Evolutionary conservation across 2,113 vertebrate genomes (phyloP).

Genomic region (Callorhinus ursinus): DNA sequence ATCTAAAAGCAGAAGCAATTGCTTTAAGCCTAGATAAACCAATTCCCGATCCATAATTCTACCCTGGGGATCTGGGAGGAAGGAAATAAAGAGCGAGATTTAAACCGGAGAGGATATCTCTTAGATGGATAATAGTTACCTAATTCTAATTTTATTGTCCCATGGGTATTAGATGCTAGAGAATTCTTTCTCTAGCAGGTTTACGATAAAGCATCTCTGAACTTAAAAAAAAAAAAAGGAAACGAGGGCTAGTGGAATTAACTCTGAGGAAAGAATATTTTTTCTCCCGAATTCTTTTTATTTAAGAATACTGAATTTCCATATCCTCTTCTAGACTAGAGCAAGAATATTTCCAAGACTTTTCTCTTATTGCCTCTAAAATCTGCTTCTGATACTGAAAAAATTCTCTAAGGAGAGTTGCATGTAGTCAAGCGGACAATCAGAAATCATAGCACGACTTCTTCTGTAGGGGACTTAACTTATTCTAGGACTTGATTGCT

Average conservation of each 20-base stretch:
- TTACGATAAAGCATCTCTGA: neutral
- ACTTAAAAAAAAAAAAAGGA: neutral
- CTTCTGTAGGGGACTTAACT: neutral
- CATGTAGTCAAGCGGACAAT: neutral
- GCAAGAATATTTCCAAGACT: neutral
- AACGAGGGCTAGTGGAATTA: constrained; percentile 4
- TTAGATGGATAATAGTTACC: constrained; percentile 55
- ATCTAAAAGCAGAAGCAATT: constrained; percentile 71
- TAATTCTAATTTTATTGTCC: constrained; percentile 56
- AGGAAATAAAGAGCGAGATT: constrained; percentile 52
- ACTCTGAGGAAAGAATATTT: neutral
- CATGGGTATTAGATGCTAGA: neutral
- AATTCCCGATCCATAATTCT: constrained; percentile 67
- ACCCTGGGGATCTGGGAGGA: constrained; percentile 58
- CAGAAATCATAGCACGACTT: neutral
- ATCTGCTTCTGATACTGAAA: neutral
- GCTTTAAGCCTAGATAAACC: constrained; percentile 71
- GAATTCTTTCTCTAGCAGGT: neutral
- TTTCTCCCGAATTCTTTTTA: constrained; percentile 5
- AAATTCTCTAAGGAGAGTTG: neutral
- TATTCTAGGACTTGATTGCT: neutral
- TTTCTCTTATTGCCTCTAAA: neutral
- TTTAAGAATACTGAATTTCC: neutral
- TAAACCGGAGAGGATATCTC: constrained; percentile 8
- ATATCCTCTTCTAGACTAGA: neutral